These are phyloP conservation scores for Eulemur albifrons DNA, from an alignment of 2,797 vertebrate genomes.

Conservation along the genomic window DNA sequence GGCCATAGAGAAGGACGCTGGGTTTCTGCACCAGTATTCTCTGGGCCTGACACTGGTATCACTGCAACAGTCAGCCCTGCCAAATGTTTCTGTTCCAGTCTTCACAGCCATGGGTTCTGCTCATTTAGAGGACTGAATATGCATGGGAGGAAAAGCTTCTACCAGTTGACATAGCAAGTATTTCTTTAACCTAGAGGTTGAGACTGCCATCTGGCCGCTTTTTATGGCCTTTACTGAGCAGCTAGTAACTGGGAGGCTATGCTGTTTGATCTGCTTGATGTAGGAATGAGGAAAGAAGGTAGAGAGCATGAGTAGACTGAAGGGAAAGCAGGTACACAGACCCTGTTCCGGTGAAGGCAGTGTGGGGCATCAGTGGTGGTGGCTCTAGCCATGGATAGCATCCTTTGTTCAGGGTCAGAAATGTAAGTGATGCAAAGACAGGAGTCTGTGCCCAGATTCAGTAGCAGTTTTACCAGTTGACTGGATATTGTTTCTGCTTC, in stretches of 20 bases:
- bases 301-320: not conserved
- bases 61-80: not conserved
- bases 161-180: too few relatives aligned
- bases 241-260: too few relatives aligned
- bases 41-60: not conserved
- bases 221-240: not conserved
- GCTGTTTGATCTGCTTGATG: too few relatives aligned
- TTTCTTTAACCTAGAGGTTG: not conserved
- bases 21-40: not conserved
- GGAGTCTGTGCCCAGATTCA: not conserved
- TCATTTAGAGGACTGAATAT: not conserved
- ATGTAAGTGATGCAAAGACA: too few relatives aligned
- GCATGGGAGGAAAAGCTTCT: not conserved
- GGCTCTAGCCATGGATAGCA: not conserved
- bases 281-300: not conserved
- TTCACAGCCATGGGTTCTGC: not conserved
- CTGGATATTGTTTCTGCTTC: too few relatives aligned
- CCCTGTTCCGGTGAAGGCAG: not conserved
- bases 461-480: rapidly evolving
- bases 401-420: not conserved
- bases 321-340: not conserved
- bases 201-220: not conserved
- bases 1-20: not conserved
- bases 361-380: not conserved
- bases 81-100: not conserved